phyloP scores from a whole-genome alignment of 92 coral and sea anemone genomes.

The Porites cylindrica region DNA sequence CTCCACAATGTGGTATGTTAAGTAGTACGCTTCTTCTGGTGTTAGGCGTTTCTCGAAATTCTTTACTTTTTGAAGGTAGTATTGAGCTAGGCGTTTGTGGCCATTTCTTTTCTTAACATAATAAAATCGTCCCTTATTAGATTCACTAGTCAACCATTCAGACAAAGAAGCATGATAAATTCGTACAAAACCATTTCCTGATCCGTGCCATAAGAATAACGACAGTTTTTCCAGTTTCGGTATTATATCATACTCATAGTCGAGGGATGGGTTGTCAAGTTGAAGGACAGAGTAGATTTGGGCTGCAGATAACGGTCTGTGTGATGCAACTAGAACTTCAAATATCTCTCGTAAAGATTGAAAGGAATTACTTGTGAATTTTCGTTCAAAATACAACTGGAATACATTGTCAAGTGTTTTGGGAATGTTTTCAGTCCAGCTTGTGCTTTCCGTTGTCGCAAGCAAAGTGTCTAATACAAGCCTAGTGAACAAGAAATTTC shows the following conservation, averaged over 20 bases:
- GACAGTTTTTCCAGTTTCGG: constrained; percentile 25
- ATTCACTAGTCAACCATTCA: background rate
- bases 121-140: constrained; percentile 8
- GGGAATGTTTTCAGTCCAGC: background rate
- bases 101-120: constrained; percentile 40
- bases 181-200: background rate
- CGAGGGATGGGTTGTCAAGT: background rate
- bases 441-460: background rate
- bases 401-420: background rate
- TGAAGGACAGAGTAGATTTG: background rate
- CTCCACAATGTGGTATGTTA: background rate
- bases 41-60: background rate
- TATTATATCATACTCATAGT: constrained; percentile 25
- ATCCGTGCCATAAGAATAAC: constrained; percentile 31
- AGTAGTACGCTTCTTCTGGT: background rate
- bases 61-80: background rate
- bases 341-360: background rate
- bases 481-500: constrained; percentile 47
- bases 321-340: background rate
- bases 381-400: constrained; percentile 5
- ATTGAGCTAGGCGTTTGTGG: constrained; percentile 17
- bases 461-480: constrained; percentile 34
- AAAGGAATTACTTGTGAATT: background rate
- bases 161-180: background rate
- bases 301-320: background rate